These are phyloP conservation scores for Germaria angustata DNA, from an alignment of 2,888 invertebrate species.

Conservation along the genomic window DNA sequence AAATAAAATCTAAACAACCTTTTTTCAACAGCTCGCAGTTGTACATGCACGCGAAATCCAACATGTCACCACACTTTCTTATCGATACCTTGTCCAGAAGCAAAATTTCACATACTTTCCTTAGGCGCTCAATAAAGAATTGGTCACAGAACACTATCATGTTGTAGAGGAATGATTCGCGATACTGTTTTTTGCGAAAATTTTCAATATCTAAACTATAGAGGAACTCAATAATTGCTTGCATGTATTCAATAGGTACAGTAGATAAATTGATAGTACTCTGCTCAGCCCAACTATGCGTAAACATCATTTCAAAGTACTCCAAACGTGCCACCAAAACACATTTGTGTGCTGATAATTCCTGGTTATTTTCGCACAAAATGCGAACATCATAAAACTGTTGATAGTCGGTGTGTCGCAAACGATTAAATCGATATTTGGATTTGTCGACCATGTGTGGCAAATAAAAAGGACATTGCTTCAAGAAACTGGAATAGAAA, in stretches of 20 bases:
- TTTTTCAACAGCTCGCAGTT: constrained; percentile 87
- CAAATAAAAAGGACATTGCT: constrained; percentile 69
- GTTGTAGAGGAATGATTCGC: constrained; percentile 86
- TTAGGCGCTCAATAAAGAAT: constrained; percentile 86
- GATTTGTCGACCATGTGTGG: constrained; percentile 68
- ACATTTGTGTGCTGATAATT: constrained; percentile 88
- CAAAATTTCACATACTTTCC: constrained; percentile 86
- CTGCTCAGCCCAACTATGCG: constrained; percentile 84
- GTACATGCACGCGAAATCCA: constrained; percentile 88
- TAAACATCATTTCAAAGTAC: constrained; percentile 92
- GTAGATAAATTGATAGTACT: constrained; percentile 75
- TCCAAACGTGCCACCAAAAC: constrained; percentile 90
- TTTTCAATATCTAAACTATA: constrained; percentile 86
- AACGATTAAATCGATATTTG: constrained; percentile 75
- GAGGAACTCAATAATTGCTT: constrained; percentile 87
- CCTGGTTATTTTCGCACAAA: constrained; percentile 80
- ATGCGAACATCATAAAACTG: constrained; percentile 85
- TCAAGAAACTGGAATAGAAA: constrained; percentile 65
- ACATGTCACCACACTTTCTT: constrained; percentile 87
- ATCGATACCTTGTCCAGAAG: constrained; percentile 85
- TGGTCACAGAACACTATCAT: constrained; percentile 90
- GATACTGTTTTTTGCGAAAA: constrained; percentile 83
- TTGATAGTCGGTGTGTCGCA: constrained; percentile 81
- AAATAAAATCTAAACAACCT: constrained; percentile 89
- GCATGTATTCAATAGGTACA: constrained; percentile 80